Conservation (phyloP, 2,888 invertebrate species). For the Oxytorus armatus region DNA sequence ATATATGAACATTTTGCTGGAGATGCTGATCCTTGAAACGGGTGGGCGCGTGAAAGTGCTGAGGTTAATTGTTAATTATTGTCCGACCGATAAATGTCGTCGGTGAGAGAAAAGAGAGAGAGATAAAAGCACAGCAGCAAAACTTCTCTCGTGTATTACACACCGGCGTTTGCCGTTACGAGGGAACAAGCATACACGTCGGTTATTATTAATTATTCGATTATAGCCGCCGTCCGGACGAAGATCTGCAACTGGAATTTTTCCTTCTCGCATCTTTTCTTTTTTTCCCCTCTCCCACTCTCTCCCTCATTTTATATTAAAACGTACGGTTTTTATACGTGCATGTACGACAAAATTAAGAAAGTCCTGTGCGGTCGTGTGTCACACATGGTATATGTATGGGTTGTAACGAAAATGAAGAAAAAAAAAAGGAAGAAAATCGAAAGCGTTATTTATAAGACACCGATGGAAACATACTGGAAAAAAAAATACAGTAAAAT, state of each 20-base stretch:
- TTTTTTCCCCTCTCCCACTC: not conserved
- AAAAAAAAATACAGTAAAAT: slow-evolving; percentile 9
- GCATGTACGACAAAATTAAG: slow-evolving; percentile 30
- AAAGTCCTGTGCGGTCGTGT: slow-evolving; percentile 52
- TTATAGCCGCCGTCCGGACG: slow-evolving; percentile 36
- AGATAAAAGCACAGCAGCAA: slow-evolving; percentile 6
- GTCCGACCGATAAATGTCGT: slow-evolving; percentile 60
- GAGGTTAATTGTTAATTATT: slow-evolving; percentile 69
- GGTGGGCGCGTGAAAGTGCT: slow-evolving; percentile 62
- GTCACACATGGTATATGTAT: too few species aligned
- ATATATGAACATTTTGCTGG: slow-evolving; percentile 52
- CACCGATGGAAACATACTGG: not conserved
- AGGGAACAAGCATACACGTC: not conserved
- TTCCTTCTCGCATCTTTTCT: slow-evolving; percentile 13
- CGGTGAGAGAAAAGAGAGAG: not conserved
- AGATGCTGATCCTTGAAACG: slow-evolving; percentile 70
- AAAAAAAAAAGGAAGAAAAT: slow-evolving; percentile 11
- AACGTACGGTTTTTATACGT: not conserved
- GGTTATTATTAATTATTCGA: slow-evolving; percentile 65
- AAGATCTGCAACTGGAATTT: slow-evolving; percentile 47
- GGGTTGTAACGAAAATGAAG: not conserved
- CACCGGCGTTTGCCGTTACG: slow-evolving; percentile 45
- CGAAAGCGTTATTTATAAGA: slow-evolving; percentile 53
- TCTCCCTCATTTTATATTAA: slow-evolving; percentile 23
- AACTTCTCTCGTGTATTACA: slow-evolving; percentile 9